Evolutionary conservation across 2,113 vertebrate genomes (phyloP).

Genomic region (Struthio camelus): DNA sequence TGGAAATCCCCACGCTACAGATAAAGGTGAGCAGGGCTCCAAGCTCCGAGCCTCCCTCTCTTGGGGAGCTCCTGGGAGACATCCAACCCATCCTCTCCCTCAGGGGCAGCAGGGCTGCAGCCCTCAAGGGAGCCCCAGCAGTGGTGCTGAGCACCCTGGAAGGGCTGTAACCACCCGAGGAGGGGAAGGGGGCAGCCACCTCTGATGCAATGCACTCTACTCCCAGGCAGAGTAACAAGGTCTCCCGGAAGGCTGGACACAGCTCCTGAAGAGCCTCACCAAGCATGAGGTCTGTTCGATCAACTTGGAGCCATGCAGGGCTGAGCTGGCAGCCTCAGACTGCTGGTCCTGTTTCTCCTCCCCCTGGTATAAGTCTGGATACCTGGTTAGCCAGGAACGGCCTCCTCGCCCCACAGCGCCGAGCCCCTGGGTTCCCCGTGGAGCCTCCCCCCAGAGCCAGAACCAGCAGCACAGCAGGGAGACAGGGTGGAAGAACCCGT

Average conservation of each 20-base stretch:
- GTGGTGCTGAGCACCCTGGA: background rate
- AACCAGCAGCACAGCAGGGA: background rate
- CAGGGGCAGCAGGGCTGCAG: no score
- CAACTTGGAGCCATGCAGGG: background rate
- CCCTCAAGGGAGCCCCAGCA: background rate
- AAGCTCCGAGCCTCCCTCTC: background rate
- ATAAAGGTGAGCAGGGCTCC: background rate
- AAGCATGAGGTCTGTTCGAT: no score
- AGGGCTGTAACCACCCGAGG: background rate
- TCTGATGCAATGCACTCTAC: background rate
- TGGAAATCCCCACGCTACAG: background rate
- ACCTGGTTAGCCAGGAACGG: background rate
- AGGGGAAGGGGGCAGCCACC: background rate
- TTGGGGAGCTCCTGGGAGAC: no score
- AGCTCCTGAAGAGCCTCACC: background rate
- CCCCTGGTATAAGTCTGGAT: background rate
- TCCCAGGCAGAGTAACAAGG: rapidly evolving
- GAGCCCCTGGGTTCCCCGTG: background rate
- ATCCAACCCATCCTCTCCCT: no score
- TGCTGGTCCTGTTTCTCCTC: no score
- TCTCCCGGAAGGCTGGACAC: background rate
- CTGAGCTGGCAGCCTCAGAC: background rate
- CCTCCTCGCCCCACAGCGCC: background rate
- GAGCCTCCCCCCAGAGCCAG: background rate
- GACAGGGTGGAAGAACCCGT: background rate